Conservation (phyloP, 2,888 invertebrate genomes). For the Perithous albicinctus region DNA sequence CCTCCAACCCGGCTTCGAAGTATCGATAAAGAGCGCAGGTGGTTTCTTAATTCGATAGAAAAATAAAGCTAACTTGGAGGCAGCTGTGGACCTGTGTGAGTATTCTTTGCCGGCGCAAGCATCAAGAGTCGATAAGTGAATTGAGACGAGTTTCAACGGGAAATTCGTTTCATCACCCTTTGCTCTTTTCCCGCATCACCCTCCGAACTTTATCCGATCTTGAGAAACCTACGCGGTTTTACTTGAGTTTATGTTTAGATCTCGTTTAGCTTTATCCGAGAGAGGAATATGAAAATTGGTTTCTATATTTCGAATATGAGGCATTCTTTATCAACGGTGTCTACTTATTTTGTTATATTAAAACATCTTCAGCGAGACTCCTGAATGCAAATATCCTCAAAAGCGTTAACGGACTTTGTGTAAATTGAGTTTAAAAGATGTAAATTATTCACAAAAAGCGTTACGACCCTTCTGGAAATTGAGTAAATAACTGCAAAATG, state of each 20-base stretch:
- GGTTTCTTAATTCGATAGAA: constrained; percentile 49
- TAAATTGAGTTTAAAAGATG: too few relatives aligned
- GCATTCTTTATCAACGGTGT: too few relatives aligned
- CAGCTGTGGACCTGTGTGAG: not conserved
- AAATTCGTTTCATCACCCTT: constrained; percentile 42
- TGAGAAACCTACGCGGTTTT: not conserved
- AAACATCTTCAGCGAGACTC: too few relatives aligned
- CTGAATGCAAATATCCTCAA: too few relatives aligned
- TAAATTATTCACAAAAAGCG: too few relatives aligned
- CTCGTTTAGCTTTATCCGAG: too few relatives aligned
- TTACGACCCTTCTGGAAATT: too few relatives aligned
- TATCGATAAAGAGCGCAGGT: constrained; percentile 38
- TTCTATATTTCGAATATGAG: too few relatives aligned
- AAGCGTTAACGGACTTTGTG: too few relatives aligned
- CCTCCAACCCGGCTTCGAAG: not conserved
- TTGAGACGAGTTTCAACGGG: constrained; percentile 43
- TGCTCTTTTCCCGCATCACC: not conserved
- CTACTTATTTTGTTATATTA: too few relatives aligned
- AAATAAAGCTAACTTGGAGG: constrained; percentile 45
- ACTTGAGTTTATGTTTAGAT: not conserved
- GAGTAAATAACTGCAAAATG: too few relatives aligned
- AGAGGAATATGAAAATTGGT: too few relatives aligned
- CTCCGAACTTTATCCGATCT: not conserved
- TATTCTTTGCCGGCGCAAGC: constrained; percentile 26
- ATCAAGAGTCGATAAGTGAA: constrained; percentile 54